Conservation (phyloP, 2,888 invertebrate genomes). For the Clostera curtula region DNA sequence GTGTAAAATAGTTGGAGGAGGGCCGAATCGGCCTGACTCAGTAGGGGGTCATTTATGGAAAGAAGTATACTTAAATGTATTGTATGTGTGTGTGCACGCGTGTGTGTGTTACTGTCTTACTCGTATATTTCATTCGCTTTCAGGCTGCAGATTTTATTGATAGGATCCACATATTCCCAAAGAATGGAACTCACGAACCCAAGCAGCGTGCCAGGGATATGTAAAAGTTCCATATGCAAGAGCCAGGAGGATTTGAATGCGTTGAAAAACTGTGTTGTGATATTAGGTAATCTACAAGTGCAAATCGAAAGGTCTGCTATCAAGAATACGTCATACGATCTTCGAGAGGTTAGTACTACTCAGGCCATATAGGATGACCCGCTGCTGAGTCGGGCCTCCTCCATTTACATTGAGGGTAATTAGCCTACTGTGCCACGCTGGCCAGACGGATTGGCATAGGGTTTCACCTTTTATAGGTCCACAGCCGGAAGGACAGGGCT, state of each 20-base stretch:
- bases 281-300: constrained; percentile 86
- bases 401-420: too few species aligned
- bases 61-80: too few species aligned
- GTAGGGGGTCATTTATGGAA: too few species aligned
- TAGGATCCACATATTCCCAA: constrained; percentile 6
- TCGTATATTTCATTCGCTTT: neutral
- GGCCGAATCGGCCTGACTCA: too few species aligned
- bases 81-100: too few species aligned
- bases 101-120: too few species aligned
- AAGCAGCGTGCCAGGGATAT: constrained; percentile 12
- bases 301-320: constrained; percentile 76
- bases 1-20: too few species aligned
- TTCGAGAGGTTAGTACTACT: constrained; percentile 76
- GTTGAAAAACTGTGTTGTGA: constrained; percentile 67
- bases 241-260: constrained; percentile 2
- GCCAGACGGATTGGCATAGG: too few species aligned
- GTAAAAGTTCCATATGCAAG: constrained; percentile 12
- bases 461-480: too few species aligned
- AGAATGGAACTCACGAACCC: constrained; percentile 10
- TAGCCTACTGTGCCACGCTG: too few species aligned
- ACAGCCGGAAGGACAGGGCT: too few species aligned
- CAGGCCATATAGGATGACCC: too few species aligned
- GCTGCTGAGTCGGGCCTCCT: neutral
- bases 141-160: constrained; percentile 3
- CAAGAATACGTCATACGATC: constrained; percentile 75